Conservation (phyloP, 1,140 invertebrate genomes). For the Drosophila kohkoa region DNA sequence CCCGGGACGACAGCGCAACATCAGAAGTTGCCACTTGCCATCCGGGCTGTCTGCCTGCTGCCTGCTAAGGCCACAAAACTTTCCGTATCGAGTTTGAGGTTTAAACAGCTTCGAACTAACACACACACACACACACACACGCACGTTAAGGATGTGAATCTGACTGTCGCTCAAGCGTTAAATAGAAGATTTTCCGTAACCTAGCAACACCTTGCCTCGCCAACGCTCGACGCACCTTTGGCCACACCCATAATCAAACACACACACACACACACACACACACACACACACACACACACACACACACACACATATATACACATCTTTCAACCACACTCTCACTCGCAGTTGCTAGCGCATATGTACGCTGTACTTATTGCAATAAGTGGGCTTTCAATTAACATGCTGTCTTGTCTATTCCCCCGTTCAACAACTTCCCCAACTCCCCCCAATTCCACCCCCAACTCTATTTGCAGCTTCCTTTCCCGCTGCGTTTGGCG, state of each 20-base stretch:
- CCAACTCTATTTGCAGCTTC: too few relatives aligned
- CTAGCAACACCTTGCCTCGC: conserved; percentile 51
- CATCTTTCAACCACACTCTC: too few relatives aligned
- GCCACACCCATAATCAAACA: conserved; percentile 26
- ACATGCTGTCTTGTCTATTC: conserved; percentile 46
- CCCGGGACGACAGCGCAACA: conserved; percentile 55
- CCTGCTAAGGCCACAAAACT: conserved; percentile 40
- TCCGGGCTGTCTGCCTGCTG: background rate
- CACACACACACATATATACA: background rate
- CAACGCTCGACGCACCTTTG: conserved; percentile 29
- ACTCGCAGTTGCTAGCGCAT: background rate
- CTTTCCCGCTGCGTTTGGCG: background rate
- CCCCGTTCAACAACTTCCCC: too few relatives aligned
- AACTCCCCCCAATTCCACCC: too few relatives aligned
- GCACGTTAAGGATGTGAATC: background rate
- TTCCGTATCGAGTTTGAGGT: conserved; percentile 71
- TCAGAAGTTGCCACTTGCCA: conserved; percentile 7
- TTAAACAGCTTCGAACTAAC: conserved; percentile 55
- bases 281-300: conserved; percentile 13
- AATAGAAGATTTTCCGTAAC: conserved; percentile 72
- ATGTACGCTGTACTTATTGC: conserved; percentile 54
- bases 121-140: conserved; percentile 8
- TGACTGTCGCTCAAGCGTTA: conserved; percentile 70
- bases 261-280: conserved; percentile 21
- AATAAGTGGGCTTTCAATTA: conserved; percentile 81